Evolutionary conservation across 1,140 invertebrate species (phyloP).

Genomic region (Bombus ignitus): DNA sequence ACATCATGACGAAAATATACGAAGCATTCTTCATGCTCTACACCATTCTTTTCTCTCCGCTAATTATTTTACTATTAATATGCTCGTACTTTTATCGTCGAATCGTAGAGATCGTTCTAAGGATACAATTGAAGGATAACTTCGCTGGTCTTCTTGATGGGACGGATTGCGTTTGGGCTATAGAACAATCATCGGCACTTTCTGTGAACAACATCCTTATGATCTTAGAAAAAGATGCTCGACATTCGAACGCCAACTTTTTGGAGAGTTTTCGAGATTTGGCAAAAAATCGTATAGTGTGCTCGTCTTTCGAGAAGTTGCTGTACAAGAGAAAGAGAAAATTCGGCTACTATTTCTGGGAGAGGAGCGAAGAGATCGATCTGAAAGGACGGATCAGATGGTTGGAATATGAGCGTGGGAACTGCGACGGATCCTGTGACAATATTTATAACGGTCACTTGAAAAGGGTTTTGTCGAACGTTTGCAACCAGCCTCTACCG

Average conservation of each 20-base stretch:
- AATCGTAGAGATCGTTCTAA: constrained; percentile 53
- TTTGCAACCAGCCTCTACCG: constrained; percentile 79
- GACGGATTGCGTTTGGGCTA: constrained; percentile 82
- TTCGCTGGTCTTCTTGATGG: constrained; percentile 81
- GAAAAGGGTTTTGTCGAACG: constrained; percentile 75
- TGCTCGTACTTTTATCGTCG: constrained; percentile 34
- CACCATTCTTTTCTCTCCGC: constrained; percentile 14
- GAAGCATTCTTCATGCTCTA: constrained; percentile 13
- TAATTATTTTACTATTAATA: constrained; percentile 26
- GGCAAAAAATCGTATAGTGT: constrained; percentile 60
- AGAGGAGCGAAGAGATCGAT: constrained; percentile 73
- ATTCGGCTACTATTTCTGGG: constrained; percentile 83
- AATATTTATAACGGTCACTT: constrained; percentile 68
- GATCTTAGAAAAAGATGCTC: constrained; percentile 76
- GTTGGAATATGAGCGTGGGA: constrained; percentile 70
- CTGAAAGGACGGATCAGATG: constrained; percentile 77
- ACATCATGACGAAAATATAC: constrained; percentile 6
- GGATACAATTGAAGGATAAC: constrained; percentile 59
- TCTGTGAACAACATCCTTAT: constrained; percentile 81
- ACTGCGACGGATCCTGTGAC: constrained; percentile 65
- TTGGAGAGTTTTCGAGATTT: constrained; percentile 61
- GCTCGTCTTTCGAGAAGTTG: constrained; percentile 74
- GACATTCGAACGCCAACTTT: constrained; percentile 55
- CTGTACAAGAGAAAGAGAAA: constrained; percentile 79
- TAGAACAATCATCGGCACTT: constrained; percentile 79